Evolutionary conservation across 1,140 invertebrate genomes (phyloP).

Genomic region (Lordiphosa clarofinis): DNA sequence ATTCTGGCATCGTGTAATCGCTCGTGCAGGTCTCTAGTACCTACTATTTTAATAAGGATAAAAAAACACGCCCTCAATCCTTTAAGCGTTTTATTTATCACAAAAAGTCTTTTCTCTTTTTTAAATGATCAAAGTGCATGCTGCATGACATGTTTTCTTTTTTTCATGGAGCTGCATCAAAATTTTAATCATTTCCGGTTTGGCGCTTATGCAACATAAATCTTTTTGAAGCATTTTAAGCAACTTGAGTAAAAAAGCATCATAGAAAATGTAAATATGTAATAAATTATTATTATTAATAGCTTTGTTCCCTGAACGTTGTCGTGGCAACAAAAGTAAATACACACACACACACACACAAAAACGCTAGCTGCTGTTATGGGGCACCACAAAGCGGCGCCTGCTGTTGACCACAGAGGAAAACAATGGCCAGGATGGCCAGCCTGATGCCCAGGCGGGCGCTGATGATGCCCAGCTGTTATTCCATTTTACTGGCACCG

Average conservation of each 20-base stretch:
- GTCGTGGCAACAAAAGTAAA: constrained; percentile 13
- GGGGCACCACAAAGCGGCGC: constrained; percentile 18
- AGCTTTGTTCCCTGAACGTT: constrained; percentile 41
- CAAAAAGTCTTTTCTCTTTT: no score
- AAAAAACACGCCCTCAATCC: no score
- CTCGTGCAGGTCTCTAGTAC: no score
- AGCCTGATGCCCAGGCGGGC: constrained; percentile 24
- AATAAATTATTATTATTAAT: constrained; percentile 40
- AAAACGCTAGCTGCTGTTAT: constrained; percentile 5
- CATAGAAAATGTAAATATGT: neutral
- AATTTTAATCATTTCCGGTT: no score
- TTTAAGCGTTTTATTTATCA: no score
- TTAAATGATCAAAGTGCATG: no score
- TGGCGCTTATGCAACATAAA: neutral
- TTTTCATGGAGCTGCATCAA: no score
- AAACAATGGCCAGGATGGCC: constrained; percentile 30
- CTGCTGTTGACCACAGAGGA: constrained; percentile 36
- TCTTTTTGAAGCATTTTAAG: neutral
- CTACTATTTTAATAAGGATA: no score
- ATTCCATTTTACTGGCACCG: constrained; percentile 13
- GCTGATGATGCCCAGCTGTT: constrained; percentile 21
- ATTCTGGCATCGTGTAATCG: no score
- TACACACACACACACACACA: constrained; percentile 3
- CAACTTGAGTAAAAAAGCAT: constrained; percentile 12
- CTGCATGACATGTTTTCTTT: no score